Base-by-base conservation (phyloP, 2,113 vertebrate species). In the Tetraodon nigroviridis region DNA sequence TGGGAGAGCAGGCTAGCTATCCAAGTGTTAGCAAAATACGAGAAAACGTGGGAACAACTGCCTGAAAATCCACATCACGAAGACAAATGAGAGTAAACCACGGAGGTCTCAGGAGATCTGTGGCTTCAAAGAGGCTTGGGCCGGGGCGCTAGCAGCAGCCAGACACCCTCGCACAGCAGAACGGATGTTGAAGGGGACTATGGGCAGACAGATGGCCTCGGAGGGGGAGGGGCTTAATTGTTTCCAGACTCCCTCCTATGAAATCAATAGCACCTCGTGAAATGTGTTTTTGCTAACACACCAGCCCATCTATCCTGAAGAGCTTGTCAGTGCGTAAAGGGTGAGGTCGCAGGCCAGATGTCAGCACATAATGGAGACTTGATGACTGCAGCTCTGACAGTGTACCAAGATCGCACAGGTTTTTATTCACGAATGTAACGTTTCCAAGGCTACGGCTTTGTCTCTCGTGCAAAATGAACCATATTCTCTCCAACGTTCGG, bases 261-360 rank as follows among this genome's bases (percentile, higher is more conserved):
- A 76, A 82, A 80, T 82, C 71, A 74, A 72, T 83, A 79, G 51
- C 67, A 42, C 42, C 63, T 69, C 49, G 32, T 71, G 42, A 71
- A 81, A 73, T 65, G 52, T 52, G 64, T 71, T 75, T 58, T 42
- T 37, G 61, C 64, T 73, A 62, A 74, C 64, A 66, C 24, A 63
- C 21, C 41, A 27, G 24, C 24, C n/a, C 51, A 58, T 73, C 48
- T 24, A 76, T 78, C 69, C 46, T 59, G 46, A 58, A 41, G 49
- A 18, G 40, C 12, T 67, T 67, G 76, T 71, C 71, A 79, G 64
- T 6, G 27, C 69, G 50, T 54, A 48, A 15, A 61, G 48, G 48
- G 44, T 51, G 47, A 63, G 60, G 55, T 50, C 64, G 63, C 62
- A 62, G 50, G 50, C 61, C 58, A 47, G 77, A 63, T 46, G 70